Evolutionary conservation across 2,797 vertebrate species (phyloP).

Genomic region (Clarias laeviceps): DNA sequence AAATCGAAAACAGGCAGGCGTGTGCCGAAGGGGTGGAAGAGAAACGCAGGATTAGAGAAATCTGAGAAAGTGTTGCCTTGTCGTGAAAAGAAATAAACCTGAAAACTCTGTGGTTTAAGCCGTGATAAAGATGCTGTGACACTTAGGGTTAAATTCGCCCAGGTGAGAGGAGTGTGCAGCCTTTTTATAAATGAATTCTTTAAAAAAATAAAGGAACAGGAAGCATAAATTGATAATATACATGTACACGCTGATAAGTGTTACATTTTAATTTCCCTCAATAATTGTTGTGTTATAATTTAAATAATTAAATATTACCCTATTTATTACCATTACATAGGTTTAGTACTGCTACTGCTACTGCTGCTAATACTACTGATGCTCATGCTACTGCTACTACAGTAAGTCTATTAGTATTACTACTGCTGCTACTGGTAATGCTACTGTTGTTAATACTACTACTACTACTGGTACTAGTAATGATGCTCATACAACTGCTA

Average conservation of each 20-base stretch:
- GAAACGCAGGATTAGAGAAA: background rate
- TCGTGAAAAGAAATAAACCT: background rate
- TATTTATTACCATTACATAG: background rate
- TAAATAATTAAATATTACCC: background rate
- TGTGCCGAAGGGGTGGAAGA: background rate
- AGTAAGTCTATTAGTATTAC: background rate
- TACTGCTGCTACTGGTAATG: background rate
- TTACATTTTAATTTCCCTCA: background rate
- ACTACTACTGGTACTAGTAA: background rate
- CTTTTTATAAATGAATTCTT: background rate
- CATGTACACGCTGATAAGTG: background rate
- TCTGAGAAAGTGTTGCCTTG: background rate
- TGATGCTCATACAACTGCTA: background rate
- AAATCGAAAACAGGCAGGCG: conserved; percentile 7
- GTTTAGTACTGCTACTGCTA: background rate
- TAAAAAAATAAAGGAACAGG: background rate
- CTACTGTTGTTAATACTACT: background rate
- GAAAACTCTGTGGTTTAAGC: background rate
- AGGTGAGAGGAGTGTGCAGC: background rate
- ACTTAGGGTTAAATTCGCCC: background rate
- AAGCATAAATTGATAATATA: background rate
- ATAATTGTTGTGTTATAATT: background rate
- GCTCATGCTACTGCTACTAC: background rate
- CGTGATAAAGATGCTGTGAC: background rate
- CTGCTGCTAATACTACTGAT: background rate